Evolutionary conservation across 1,140 invertebrate species (phyloP), one percentile per base, ranked within the genome.

Genomic region (Alviniconcha marisindica): DNA sequence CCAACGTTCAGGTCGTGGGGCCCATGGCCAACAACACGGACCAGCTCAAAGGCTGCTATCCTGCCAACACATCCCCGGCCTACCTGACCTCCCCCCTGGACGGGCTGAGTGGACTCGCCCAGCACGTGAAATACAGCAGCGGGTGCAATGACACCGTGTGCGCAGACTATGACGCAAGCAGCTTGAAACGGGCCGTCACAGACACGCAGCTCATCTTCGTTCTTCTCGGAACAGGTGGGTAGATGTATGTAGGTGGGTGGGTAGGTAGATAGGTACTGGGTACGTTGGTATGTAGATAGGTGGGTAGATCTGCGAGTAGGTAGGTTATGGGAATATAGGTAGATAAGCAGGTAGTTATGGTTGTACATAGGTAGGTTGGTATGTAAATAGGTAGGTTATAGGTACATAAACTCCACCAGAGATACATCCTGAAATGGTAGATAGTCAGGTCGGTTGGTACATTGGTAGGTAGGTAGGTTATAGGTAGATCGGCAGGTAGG

Each of bases 1-100:
- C n/a, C n/a, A n/a, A n/a, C n/a, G n/a, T n/a, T n/a, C n/a, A 91
- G 91, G 84, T 93, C 44, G 76, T 93, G 21, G 92, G 92, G n/a
- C 92, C 92, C 71, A 90, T 93, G 89, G 90, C 92, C 60, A 84
- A 93, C 51, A 93, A 93, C 82, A 76, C 85, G 28, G 74, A 83
- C 14, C 91, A 92, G 80, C 80, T 90, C 44, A 91, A 90, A 87
- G 92, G 92, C 28, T 87, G 85, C 74, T 93, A 93, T 78, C 81
- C 86, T 40, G 86, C 92, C 0, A 82, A 87, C 33, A 76, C 88
- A 12, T 88, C 89, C 81, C 82, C 85, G 21, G 76, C 73, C 4
- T 91, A 86, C 81, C 88, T 87, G 7, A 88, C 81, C 12, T 92
- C 92, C 2, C 92, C 92, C 33, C 80, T 89, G 3, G 38, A 87